Conservation (phyloP, 2,888 invertebrate genomes). For the Sphaerophoria taeniata region DNA sequence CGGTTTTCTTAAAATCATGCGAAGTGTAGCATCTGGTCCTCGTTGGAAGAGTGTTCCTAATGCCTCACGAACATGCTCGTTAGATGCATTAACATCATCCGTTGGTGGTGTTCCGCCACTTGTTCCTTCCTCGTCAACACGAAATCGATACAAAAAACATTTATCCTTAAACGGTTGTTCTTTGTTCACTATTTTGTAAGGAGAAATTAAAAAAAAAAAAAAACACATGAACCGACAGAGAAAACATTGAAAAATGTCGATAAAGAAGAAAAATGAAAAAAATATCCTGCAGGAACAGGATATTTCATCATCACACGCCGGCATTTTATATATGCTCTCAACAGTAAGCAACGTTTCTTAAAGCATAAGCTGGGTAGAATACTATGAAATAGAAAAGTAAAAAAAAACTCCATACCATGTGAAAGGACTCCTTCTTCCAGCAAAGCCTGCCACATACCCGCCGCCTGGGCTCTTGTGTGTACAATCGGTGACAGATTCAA, state of each 20-base stretch:
- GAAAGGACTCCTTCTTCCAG: conserved; percentile 91
- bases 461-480: conserved; percentile 87
- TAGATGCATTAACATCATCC: conserved; percentile 86
- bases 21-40: conserved; percentile 90
- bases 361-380: conserved; percentile 13
- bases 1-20: conserved; percentile 92
- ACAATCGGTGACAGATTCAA: conserved; percentile 86
- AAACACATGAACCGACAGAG: background rate
- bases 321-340: background rate
- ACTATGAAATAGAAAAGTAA: conserved; percentile 4
- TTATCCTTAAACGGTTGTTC: conserved; percentile 93
- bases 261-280: background rate
- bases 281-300: background rate
- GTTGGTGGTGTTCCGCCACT: conserved; percentile 84
- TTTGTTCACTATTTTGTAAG: conserved; percentile 85
- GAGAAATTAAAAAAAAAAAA: background rate
- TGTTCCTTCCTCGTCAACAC: conserved; percentile 88
- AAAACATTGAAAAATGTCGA: conserved; percentile 30
- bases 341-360: background rate
- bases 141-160: conserved; percentile 91
- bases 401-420: conserved; percentile 85
- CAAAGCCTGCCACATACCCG: conserved; percentile 93
- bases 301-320: conserved; percentile 16
- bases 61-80: conserved; percentile 88
- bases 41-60: conserved; percentile 87